Conservation (phyloP, 2,888 invertebrate genomes). For the Drosophila sordidula region DNA sequence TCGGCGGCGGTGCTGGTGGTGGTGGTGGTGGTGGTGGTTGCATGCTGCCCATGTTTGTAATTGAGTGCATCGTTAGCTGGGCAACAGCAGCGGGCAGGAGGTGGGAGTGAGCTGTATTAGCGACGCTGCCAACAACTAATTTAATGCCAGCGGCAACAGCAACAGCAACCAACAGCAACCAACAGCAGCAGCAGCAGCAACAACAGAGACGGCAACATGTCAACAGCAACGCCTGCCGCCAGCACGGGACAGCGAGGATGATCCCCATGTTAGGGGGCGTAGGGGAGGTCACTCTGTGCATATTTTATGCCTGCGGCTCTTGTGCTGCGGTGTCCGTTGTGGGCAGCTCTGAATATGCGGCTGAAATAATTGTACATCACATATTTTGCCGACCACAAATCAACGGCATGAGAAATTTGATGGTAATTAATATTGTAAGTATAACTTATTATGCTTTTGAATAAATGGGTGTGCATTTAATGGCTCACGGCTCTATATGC, state of each 20-base stretch:
- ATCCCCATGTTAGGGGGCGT: slow-evolving; percentile 21
- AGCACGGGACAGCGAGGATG: slow-evolving; percentile 45
- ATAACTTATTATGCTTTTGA: slow-evolving; percentile 57
- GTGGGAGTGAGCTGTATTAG: slow-evolving; percentile 64
- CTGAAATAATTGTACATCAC: slow-evolving; percentile 71
- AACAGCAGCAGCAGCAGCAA: slow-evolving; percentile 36
- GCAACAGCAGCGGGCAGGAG: slow-evolving; percentile 31
- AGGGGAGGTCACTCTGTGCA: slow-evolving; percentile 42
- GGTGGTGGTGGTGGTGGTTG: slow-evolving; percentile 39
- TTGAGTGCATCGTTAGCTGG: slow-evolving; percentile 78
- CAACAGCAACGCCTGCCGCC: slow-evolving; percentile 74
- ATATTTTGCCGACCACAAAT: slow-evolving; percentile 69
- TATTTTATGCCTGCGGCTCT: slow-evolving; percentile 66
- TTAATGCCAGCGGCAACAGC: slow-evolving; percentile 73
- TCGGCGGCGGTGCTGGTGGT: slow-evolving; percentile 42
- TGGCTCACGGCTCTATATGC: slow-evolving; percentile 51
- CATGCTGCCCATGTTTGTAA: slow-evolving; percentile 55
- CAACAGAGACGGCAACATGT: slow-evolving; percentile 73
- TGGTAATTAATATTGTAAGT: slow-evolving; percentile 79
- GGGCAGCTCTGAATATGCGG: slow-evolving; percentile 57
- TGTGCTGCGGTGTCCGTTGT: slow-evolving; percentile 50
- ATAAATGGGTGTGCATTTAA: slow-evolving; percentile 70
- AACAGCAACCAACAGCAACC: slow-evolving; percentile 25
- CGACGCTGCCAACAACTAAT: slow-evolving; percentile 79
- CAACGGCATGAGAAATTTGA: slow-evolving; percentile 78